phyloP scores from a whole-genome alignment of 2,888 invertebrate genomes.

The Rhamphomyia laevipes region DNA sequence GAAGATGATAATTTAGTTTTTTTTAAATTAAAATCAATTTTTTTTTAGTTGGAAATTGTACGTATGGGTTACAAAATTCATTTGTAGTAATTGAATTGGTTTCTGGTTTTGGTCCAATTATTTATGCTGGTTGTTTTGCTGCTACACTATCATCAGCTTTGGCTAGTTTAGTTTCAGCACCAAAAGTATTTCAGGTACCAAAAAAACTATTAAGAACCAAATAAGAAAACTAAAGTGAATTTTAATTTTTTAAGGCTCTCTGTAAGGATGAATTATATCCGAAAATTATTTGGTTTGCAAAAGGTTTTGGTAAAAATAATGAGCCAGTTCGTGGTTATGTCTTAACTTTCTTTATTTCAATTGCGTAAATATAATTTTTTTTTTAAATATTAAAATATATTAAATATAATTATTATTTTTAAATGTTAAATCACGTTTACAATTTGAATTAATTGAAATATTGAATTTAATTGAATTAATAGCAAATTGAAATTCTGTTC shows the following conservation, averaged over 20 bases:
- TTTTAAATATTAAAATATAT: neutral
- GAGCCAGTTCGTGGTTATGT: constrained; percentile 84
- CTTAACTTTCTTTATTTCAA: constrained; percentile 81
- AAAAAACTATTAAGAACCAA: neutral
- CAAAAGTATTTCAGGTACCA: constrained; percentile 76
- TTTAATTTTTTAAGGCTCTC: constrained; percentile 48
- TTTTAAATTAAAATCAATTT: no score
- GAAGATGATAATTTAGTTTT: no score
- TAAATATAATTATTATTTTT: no score
- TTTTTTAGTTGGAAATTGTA: constrained; percentile 38
- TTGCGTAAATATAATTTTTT: constrained; percentile 51
- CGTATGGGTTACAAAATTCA: constrained; percentile 37
- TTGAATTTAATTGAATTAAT: neutral
- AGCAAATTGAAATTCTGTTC: no score
- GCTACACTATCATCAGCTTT: constrained; percentile 93
- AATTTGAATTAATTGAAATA: neutral
- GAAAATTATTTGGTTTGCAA: constrained; percentile 79
- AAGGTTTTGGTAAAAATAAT: constrained; percentile 67
- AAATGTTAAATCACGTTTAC: no score
- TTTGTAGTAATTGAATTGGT: constrained; percentile 69
- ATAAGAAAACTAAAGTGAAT: neutral
- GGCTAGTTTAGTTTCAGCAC: constrained; percentile 91
- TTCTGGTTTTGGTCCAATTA: constrained; percentile 78
- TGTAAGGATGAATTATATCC: constrained; percentile 93
- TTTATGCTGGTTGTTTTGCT: constrained; percentile 94